Percentiles rank a stretch among this genome's conserved stretches.
Evolutionary conservation across 1,140 invertebrate genomes (phyloP).

Genomic region (Ganaspis sp.): DNA sequence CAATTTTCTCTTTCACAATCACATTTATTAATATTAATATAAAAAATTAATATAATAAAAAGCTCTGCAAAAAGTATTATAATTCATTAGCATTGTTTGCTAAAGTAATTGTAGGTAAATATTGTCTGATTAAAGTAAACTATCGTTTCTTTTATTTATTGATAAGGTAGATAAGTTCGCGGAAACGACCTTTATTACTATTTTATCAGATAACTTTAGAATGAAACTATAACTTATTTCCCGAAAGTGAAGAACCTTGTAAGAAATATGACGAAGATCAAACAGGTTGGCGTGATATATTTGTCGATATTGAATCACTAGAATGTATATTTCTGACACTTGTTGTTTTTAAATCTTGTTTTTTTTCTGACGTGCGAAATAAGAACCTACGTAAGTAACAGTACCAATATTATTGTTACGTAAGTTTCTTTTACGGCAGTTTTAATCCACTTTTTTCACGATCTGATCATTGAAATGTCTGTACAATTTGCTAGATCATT

Average conservation of each 20-base stretch:
- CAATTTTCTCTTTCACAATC: background rate
- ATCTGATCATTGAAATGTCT: no score
- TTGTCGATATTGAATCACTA: slow-evolving; percentile 44
- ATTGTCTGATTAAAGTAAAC: background rate
- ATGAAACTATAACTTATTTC: background rate
- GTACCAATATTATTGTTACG: no score
- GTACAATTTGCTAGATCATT: no score
- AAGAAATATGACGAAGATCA: slow-evolving; percentile 47
- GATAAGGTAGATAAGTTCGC: background rate
- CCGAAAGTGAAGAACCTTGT: slow-evolving; percentile 23
- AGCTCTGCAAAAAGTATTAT: no score
- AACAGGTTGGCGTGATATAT: slow-evolving; percentile 52
- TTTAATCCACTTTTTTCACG: no score
- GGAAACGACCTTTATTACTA: background rate
- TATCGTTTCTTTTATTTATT: background rate
- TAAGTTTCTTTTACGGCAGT: no score
- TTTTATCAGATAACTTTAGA: background rate
- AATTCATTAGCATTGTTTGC: background rate
- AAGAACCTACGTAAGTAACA: no score
- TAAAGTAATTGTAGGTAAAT: background rate
- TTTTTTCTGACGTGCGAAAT: no score
- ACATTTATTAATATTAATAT: no score
- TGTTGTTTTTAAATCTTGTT: background rate
- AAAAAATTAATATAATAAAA: background rate
- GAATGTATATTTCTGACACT: slow-evolving; percentile 19